A percentile compares a stretch with the other conserved stretches of the same genome.
These are phyloP conservation scores for Apocrypta bakeri DNA, from an alignment of 1,140 invertebrate species.

Conservation along the genomic window DNA sequence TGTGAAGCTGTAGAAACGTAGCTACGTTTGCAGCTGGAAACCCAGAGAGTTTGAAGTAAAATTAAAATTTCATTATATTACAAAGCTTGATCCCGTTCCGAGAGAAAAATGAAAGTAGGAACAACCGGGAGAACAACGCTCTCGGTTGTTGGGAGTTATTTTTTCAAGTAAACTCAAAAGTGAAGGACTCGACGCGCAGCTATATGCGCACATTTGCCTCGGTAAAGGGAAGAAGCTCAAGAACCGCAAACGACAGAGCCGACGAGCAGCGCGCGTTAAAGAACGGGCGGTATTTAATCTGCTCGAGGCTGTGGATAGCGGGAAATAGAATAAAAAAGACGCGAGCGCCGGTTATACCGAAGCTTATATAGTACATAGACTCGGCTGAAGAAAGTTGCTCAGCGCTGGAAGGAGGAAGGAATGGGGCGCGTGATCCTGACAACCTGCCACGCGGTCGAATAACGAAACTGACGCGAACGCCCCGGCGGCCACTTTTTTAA, in stretches of 20 bases:
- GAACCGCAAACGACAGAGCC: background rate
- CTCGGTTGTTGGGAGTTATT: too few species aligned
- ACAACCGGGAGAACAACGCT: too few species aligned
- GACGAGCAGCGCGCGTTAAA: background rate
- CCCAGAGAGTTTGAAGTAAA: too few species aligned
- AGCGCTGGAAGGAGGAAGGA: conserved; percentile 38
- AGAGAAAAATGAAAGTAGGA: too few species aligned
- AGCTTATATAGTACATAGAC: too few species aligned
- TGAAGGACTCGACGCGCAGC: too few species aligned
- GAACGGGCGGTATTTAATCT: background rate
- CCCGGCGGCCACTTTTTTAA: conserved; percentile 24
- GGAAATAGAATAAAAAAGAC: conserved; percentile 13
- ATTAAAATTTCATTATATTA: too few species aligned
- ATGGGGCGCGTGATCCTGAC: conserved; percentile 47
- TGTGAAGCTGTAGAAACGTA: too few species aligned
- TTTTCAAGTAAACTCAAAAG: too few species aligned
- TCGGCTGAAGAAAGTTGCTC: conserved; percentile 23
- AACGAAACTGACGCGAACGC: conserved; percentile 8
- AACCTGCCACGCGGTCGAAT: conserved; percentile 3
- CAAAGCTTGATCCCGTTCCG: too few species aligned
- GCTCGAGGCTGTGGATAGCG: background rate
- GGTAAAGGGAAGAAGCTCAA: background rate
- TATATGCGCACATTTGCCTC: too few species aligned
- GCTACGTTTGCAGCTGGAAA: too few species aligned
- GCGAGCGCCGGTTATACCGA: background rate